Evolutionary conservation across 2,797 vertebrate genomes (phyloP).

Genomic region (Lemur catta): DNA sequence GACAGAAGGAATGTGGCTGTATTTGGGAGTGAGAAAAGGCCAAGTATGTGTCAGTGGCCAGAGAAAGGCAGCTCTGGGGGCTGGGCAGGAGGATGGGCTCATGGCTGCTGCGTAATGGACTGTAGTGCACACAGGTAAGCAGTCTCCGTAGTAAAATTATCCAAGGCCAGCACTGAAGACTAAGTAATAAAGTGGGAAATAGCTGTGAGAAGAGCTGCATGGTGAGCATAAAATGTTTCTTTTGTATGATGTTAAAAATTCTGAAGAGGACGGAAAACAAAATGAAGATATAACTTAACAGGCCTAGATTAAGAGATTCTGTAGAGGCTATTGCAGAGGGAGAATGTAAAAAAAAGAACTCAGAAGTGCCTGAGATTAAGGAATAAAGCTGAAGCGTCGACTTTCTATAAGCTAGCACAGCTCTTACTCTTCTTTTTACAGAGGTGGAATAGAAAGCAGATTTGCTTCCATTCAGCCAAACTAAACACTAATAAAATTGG

Average conservation of each 20-base stretch:
- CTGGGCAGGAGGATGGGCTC: background rate
- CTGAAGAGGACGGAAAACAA: background rate
- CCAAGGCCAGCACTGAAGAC: background rate
- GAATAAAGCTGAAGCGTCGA: background rate
- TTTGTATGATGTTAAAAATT: background rate
- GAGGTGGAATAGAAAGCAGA: constrained; percentile 66
- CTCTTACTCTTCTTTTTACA: constrained; percentile 44
- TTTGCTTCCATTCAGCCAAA: constrained; percentile 64
- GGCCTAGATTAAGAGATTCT: background rate
- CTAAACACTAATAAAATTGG: constrained; percentile 69
- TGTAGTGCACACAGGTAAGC: background rate
- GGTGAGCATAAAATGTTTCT: background rate
- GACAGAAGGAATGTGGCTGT: background rate
- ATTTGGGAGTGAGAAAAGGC: background rate
- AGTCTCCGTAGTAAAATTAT: background rate
- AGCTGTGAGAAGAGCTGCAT: background rate
- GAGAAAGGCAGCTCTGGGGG: background rate
- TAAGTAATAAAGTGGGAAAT: background rate
- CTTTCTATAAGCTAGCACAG: constrained; percentile 11
- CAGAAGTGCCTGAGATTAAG: background rate
- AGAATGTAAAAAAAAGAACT: background rate
- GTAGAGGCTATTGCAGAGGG: background rate
- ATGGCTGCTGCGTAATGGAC: background rate
- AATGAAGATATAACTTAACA: background rate
- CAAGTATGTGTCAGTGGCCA: background rate